These are phyloP conservation scores for Pachydiplax longipennis DNA, from an alignment of 2,888 invertebrate species.

Conservation along the genomic window DNA sequence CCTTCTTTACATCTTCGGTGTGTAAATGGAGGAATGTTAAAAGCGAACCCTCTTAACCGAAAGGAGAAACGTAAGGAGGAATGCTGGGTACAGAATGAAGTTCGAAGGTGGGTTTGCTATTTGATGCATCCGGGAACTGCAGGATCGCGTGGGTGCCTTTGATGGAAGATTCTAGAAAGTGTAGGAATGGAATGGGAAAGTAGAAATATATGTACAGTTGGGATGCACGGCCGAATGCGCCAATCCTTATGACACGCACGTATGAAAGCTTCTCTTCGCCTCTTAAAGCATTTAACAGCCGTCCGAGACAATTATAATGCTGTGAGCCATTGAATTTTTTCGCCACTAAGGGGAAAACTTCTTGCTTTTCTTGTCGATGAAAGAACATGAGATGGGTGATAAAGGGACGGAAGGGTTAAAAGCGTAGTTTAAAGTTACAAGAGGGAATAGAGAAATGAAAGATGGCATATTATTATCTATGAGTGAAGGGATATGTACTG, in stretches of 20 bases:
- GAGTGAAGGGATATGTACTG: no score
- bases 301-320: conserved; percentile 21
- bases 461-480: no score
- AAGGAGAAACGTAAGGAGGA: not conserved
- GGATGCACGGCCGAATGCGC: not conserved
- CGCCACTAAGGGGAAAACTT: not conserved
- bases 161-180: not conserved
- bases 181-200: not conserved
- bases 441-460: not conserved
- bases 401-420: not conserved
- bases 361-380: not conserved
- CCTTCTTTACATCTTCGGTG: not conserved
- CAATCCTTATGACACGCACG: not conserved
- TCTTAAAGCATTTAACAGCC: conserved; percentile 17
- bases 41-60: not conserved
- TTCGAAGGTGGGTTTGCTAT: not conserved
- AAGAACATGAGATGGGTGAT: not conserved
- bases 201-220: not conserved
- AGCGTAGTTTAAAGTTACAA: not conserved
- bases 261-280: not conserved
- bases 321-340: not conserved
- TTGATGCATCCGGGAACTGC: not conserved
- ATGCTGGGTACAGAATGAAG: not conserved
- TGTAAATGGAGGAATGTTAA: not conserved
- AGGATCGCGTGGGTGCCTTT: not conserved